Percentiles rank a stretch among this genome's conserved stretches.
Evolutionary conservation across 2,797 vertebrate species (phyloP).

Genomic region (Coregonus sp.): DNA sequence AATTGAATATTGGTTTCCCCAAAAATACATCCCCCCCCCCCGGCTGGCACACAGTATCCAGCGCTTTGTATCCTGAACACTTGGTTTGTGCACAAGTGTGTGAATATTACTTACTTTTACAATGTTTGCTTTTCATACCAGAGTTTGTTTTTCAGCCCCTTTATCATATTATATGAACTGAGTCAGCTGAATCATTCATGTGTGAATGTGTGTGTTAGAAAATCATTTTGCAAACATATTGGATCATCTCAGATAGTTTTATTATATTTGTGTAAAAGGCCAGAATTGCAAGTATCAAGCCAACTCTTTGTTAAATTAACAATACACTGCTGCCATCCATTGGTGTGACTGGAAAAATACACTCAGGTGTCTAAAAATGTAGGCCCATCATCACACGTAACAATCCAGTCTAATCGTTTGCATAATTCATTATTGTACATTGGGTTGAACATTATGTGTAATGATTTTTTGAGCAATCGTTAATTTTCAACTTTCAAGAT

Average conservation of each 20-base stretch:
- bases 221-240: background rate
- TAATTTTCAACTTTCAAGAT: too few species aligned
- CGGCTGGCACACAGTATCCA: too few species aligned
- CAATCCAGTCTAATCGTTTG: too few species aligned
- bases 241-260: constrained; percentile 14
- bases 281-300: background rate
- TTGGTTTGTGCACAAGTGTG: too few species aligned
- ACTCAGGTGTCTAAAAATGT: background rate
- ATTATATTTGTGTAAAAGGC: constrained; percentile 9
- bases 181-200: background rate
- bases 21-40: too few species aligned
- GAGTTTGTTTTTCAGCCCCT: background rate
- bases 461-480: background rate
- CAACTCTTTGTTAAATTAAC: constrained; percentile 16
- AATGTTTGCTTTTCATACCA: background rate
- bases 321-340: constrained; percentile 71
- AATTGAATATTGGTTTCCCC: too few species aligned
- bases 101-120: too few species aligned
- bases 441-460: too few species aligned
- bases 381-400: too few species aligned
- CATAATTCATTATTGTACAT: too few species aligned
- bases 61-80: too few species aligned
- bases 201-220: constrained; percentile 7
- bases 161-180: too few species aligned
- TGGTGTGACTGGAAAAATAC: constrained; percentile 36